Conservation (phyloP, 2,888 invertebrate species). For the Chamaedrilus cognettii region DNA sequence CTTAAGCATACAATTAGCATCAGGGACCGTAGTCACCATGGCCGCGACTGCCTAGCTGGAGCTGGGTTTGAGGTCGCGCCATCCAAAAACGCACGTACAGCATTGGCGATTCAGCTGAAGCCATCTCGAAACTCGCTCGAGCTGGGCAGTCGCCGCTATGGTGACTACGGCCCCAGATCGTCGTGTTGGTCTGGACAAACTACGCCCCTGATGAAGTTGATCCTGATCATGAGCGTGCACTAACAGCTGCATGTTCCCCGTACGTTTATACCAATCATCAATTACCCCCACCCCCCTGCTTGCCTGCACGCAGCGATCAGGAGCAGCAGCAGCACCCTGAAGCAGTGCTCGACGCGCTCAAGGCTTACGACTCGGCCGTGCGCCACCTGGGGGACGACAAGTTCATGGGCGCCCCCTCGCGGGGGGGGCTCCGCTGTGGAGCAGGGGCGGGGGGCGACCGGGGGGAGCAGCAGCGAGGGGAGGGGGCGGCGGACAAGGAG, state of each 20-base stretch:
- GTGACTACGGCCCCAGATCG: no score
- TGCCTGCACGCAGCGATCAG: slow-evolving; percentile 62
- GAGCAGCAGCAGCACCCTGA: slow-evolving; percentile 99
- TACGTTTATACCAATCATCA: no score
- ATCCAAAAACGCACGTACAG: no score
- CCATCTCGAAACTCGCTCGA: no score
- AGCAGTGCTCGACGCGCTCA: slow-evolving; percentile 94
- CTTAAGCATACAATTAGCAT: no score
- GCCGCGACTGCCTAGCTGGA: no score
- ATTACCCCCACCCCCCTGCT: no score
- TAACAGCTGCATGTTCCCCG: neutral
- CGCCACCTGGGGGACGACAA: slow-evolving; percentile 56
- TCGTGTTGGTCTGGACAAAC: neutral
- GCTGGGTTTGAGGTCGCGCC: no score
- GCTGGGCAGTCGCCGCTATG: no score
- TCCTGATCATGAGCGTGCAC: neutral
- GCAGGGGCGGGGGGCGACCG: no score
- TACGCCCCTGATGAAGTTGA: neutral
- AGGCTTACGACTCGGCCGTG: slow-evolving; percentile 55
- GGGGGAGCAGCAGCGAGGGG: neutral
- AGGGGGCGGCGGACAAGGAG: neutral
- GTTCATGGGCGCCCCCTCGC: slow-evolving; percentile 47
- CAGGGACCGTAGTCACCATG: no score
- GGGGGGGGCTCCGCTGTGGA: neutral
- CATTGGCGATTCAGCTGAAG: no score